Conservation (phyloP, 2,888 invertebrate species). For the Morpho helenor region DNA sequence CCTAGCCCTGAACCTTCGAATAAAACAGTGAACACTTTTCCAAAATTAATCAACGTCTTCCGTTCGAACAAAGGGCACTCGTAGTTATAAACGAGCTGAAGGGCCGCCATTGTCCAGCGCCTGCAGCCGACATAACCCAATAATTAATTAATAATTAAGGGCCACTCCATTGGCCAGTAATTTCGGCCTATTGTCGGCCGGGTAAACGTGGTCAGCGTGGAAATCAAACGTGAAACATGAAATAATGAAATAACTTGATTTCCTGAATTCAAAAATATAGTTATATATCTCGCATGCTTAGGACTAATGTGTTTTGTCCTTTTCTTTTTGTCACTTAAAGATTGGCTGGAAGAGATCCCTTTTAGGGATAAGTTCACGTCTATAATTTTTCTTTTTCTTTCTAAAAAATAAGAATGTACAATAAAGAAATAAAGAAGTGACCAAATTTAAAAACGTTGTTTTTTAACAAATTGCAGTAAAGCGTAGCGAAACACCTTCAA, state of each 20-base stretch:
- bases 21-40: background rate
- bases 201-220: background rate
- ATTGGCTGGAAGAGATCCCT: no score
- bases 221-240: background rate
- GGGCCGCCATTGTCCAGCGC: slow-evolving; percentile 36
- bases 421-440: no score
- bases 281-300: no score
- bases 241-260: background rate
- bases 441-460: no score
- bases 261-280: no score
- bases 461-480: no score
- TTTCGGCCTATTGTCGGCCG: slow-evolving; percentile 13
- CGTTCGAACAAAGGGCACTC: slow-evolving; percentile 28
- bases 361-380: no score
- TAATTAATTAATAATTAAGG: slow-evolving; percentile 57
- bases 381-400: no score
- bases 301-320: no score
- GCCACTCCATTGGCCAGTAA: slow-evolving; percentile 40
- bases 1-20: background rate
- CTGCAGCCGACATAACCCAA: slow-evolving; percentile 44
- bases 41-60: slow-evolving; percentile 14
- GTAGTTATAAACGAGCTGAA: slow-evolving; percentile 31
- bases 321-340: no score
- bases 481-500: no score
- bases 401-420: no score